phyloP scores from a whole-genome alignment of 1,140 invertebrate species.

The Antheraea mylitta region DNA sequence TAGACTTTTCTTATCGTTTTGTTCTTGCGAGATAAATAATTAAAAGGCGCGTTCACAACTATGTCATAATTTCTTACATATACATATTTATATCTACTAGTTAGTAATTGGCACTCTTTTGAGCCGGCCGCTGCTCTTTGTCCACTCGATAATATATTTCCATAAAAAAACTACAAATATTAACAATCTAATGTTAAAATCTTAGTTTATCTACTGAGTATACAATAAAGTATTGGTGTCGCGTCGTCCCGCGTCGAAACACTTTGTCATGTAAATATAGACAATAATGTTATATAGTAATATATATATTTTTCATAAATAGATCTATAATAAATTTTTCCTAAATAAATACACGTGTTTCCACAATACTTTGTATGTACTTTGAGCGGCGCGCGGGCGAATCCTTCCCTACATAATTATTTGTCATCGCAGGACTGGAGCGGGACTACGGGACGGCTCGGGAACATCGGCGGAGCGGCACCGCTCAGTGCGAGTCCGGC shows the following conservation, averaged over 20 bases:
- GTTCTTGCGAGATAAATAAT: too few relatives aligned
- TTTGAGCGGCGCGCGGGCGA: not conserved
- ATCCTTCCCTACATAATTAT: not conserved
- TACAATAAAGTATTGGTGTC: conserved; percentile 6
- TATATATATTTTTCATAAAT: not conserved
- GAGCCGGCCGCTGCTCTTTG: not conserved
- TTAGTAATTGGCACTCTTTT: conserved; percentile 9
- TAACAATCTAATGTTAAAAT: not conserved
- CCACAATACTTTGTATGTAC: conserved; percentile 37
- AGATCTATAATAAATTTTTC: conserved; percentile 23
- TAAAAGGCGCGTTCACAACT: too few relatives aligned
- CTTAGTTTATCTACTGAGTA: conserved; percentile 1
- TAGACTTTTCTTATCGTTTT: too few relatives aligned
- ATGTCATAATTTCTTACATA: too few relatives aligned
- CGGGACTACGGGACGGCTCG: not conserved
- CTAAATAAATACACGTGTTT: conserved; percentile 56
- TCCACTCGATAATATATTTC: not conserved
- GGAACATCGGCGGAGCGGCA: conserved; percentile 4
- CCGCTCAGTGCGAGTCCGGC: conserved; percentile 39
- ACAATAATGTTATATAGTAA: too few relatives aligned
- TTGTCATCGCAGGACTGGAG: not conserved
- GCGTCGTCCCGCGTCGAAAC: conserved; percentile 8
- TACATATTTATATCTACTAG: not conserved
- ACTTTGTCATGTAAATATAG: not conserved
- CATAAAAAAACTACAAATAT: conserved; percentile 9